Base-by-base conservation (phyloP, 2,113 vertebrate genomes). In the Entomyzon cyanotis region DNA sequence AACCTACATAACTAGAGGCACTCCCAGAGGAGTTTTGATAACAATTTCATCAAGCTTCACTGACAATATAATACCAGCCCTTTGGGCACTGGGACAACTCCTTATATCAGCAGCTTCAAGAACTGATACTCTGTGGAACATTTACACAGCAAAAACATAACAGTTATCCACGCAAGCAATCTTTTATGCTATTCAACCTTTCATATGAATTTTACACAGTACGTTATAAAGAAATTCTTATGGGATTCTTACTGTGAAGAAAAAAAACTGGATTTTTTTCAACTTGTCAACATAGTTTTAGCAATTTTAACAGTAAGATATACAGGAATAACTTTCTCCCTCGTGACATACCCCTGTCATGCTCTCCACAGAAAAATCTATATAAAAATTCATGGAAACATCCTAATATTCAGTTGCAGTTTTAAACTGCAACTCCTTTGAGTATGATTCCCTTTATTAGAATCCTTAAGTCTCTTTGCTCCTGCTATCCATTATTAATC, bases 401-500 rank as follows among this genome's bases (percentile, higher is more conserved):
- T 75, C 27, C 21, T 63, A 80, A 89, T 81, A 86, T 31, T 87
- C 39, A 82, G 41, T 17, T 68, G 56, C 41, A 87, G 64, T 68
- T 96, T 94, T 64, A 87, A 94, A 84, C 31, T 63, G 28, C 15
- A 75, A 22, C 15, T 95, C 69, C 52, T 46, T 4, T 71, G 56
- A 91, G 65, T 68, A 58, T 60, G 91, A 93, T 81, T 81, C 64
- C 52, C 56, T 56, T 95, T 86, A 69, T 88, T 88, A 68, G 60
- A 92, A 89, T 68, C 18, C 44, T 74, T 77, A 82, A 79, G 31
- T 53, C 65, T 87, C 37, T 75, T 71, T 71, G 35, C 52, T 87
- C 55, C 79, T 67, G 55, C 33, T 80, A 86, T 84, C 79, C 84
- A 89, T 89, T 91, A 94, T 78, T 91, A 84, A 94, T 87, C 69